Base-by-base conservation (phyloP, 2,113 vertebrate genomes). In the Recurvirostra avosetta region DNA sequence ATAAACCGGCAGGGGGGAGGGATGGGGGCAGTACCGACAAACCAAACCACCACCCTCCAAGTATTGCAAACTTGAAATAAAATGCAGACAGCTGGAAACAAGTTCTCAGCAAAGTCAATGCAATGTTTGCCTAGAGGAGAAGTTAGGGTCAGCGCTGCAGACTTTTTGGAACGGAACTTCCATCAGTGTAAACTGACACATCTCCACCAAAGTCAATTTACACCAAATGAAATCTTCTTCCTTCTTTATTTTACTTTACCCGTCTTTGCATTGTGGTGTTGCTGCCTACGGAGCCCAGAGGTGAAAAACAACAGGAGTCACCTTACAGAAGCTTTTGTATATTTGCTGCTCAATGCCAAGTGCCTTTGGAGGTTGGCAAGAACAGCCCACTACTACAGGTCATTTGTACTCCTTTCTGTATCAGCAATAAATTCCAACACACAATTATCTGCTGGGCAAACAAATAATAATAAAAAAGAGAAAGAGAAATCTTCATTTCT, bases 401-500 rank as follows among this genome's bases (percentile, higher is more conserved):
- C 89, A 75, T 88, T 86, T 92, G 18, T 88, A 43, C 25, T 94
- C 81, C 41, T 43, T 94, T 92, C 68, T 91, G 45, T 81, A 82
- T 95, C 53, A 80, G 15, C 32, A 92, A 19, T 63, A 94, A 94
- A 86, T 86, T 90, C 38, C n/a, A 68, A 10, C 21, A 52, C 90
- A 84, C 11, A 76, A 19, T 89, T 47, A 27, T 92, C 56, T 67
- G 30, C 58, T 94, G 63, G 86, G 62, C 38, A 94, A 93, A 76
- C 30, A 94, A 91, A 79, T 40, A 95, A 86, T 72, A 63, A 71
- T 47, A 62, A 43, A 88, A 71, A 36, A 50, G 0, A 5, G 17
- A 70, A 4, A 62, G 38, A 70, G 4, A 8, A 43, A 61, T 88
- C 80, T 90, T 88, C 6, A 38, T 90, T 88, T 88, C 71, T 95